Base-by-base conservation (phyloP, 2,888 invertebrate species). In the Lasius platythorax region DNA sequence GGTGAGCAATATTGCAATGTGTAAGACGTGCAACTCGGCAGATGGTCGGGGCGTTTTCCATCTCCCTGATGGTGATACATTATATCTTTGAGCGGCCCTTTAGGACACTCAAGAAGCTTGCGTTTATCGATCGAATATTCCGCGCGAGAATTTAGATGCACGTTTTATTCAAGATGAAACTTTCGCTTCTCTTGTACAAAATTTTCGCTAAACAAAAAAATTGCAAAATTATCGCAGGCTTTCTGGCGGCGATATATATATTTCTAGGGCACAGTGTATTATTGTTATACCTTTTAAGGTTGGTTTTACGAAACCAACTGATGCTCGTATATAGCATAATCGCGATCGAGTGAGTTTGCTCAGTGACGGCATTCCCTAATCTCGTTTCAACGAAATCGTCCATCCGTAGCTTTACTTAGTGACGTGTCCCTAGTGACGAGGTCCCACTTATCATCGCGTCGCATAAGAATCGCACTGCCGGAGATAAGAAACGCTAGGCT, bases 401-500 rank as follows among this genome's bases (percentile, higher is more conserved):
- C 64, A 9, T 33, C 37, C 66, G 66, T 40, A 12, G 40, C 43
- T 23, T 67, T 63, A 63, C 33, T 67, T 50, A 28, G 28, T 12
- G 37, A 23, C 23, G 37, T 23, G 37, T 15, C 56, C 9, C 23
- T 23, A 23, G 23, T 23, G 23, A 23, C 23, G 23, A 23, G 23
- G 23, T 23, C 9, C 30, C 53, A 15, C 37, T 56, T 72, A 28
- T 56, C 68, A 12, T 68, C 43, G 15, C 37, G 28, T 50, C 53
- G n/a, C 56, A n/a, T 11, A 28, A 70, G 53, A 72, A 72, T 72
- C 30, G 56, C 37, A 23, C n/a, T 50, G 11, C 63, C 23, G 23
- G 28, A 76, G 73, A 85, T 85, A 85, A 85, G 70, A 61, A 50
- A 85, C 67, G 46, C 82, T 66, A 58, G 58, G 58, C 64, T 12